These are phyloP conservation scores for Pipistrellus pipistrellus DNA, from an alignment of 2,797 vertebrate genomes.

Conservation along the genomic window DNA sequence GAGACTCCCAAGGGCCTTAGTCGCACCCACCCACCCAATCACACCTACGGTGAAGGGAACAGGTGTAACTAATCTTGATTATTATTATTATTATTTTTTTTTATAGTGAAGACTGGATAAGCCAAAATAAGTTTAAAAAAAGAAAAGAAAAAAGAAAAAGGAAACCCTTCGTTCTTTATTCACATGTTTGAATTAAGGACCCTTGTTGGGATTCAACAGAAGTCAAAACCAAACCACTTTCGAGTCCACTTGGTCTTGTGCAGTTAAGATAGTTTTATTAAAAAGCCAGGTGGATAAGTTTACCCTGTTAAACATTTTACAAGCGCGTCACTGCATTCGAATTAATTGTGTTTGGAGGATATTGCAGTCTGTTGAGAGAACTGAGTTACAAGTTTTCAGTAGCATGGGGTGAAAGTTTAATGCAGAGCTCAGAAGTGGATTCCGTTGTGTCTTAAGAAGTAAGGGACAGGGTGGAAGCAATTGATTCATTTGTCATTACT, in stretches of 20 bases:
- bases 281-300: slow-evolving; percentile 17
- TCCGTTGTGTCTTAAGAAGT: background rate
- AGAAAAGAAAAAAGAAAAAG: background rate
- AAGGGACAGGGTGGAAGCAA: background rate
- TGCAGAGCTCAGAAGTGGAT: background rate
- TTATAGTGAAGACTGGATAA: background rate
- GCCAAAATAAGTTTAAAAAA: background rate
- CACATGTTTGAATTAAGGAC: background rate
- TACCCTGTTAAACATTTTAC: slow-evolving; percentile 48
- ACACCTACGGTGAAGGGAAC: background rate
- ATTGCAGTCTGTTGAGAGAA: background rate
- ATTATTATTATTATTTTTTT: background rate
- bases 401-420: background rate
- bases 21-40: background rate
- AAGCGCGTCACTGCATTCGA: background rate
- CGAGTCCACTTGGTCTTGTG: slow-evolving; percentile 48
- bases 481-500: background rate
- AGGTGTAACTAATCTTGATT: slow-evolving; percentile 61
- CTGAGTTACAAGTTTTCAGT: background rate
- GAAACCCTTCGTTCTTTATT: slow-evolving; percentile 25
- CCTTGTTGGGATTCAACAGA: background rate
- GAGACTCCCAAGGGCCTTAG: background rate
- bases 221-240: background rate
- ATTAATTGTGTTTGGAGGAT: background rate
- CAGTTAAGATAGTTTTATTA: background rate